Evolutionary conservation across 2,797 vertebrate species (phyloP).

Genomic region (Pristis pectinata): DNA sequence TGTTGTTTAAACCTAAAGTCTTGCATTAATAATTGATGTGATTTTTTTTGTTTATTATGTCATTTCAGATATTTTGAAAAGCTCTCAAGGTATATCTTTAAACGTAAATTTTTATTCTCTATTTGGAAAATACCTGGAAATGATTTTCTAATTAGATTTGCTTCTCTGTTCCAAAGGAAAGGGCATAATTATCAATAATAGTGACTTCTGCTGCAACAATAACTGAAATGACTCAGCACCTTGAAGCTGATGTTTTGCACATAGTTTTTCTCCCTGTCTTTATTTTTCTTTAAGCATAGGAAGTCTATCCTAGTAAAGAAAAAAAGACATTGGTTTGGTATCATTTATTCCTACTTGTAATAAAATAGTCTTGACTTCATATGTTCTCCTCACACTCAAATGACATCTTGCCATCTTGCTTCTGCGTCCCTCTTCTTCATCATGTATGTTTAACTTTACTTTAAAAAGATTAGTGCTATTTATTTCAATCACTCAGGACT

Average conservation of each 20-base stretch:
- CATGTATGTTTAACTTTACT: neutral
- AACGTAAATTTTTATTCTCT: neutral
- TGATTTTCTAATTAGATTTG: conserved; percentile 12
- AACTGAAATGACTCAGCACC: neutral
- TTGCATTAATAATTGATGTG: conserved; percentile 18
- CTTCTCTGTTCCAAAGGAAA: conserved; percentile 21
- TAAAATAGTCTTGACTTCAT: neutral
- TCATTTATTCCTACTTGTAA: neutral
- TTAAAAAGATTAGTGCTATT: no score
- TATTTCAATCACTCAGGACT: no score
- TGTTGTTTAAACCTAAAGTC: neutral
- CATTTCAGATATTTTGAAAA: neutral
- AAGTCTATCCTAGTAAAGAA: neutral
- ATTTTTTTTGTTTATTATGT: neutral
- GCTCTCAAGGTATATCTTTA: neutral
- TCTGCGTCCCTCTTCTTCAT: neutral
- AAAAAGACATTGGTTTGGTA: neutral
- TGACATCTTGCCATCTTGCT: no score
- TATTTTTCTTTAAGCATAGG: conserved; percentile 1
- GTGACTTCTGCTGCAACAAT: neutral
- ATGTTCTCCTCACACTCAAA: neutral
- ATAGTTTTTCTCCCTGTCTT: conserved; percentile 1
- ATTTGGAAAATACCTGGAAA: conserved; percentile 29
- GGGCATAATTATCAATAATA: conserved; percentile 22
- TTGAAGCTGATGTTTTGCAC: neutral